A percentile compares a stretch with the other conserved stretches of the same genome.
Evolutionary conservation across 2,888 invertebrate species (phyloP).

Genomic region (Eretmocerus hayati): DNA sequence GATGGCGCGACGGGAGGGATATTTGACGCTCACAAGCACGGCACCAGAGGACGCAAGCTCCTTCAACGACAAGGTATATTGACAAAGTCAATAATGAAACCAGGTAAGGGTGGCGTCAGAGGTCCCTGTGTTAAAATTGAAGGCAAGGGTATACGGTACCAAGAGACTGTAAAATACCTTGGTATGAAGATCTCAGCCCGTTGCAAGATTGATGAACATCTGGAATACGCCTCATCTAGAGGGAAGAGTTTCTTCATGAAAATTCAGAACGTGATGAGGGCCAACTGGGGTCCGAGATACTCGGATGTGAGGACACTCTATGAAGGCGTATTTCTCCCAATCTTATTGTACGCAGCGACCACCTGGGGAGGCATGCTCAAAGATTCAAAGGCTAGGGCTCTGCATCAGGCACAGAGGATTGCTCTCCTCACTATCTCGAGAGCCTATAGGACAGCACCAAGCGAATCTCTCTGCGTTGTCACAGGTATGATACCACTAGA

Average conservation of each 20-base stretch:
- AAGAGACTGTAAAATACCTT: neutral
- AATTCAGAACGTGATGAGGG: neutral
- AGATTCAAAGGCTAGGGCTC: no score
- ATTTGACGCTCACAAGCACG: neutral
- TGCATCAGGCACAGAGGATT: no score
- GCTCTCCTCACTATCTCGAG: no score
- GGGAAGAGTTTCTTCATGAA: neutral
- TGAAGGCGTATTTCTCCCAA: neutral
- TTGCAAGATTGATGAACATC: neutral
- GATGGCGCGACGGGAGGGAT: neutral
- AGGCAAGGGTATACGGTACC: neutral
- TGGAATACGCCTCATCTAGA: neutral
- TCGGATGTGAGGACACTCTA: neutral
- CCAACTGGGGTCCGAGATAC: constrained; percentile 1
- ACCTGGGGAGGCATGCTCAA: neutral
- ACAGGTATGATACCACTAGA: no score
- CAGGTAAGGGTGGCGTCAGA: neutral
- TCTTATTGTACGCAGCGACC: neutral
- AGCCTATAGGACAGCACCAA: no score
- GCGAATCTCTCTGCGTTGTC: no score
- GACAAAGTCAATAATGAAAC: neutral
- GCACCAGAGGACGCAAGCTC: neutral
- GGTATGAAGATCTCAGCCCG: neutral
- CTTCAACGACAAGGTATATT: neutral
- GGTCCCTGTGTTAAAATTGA: neutral